Base-by-base conservation (phyloP, 2,888 invertebrate species). In the Tupiocoris notatus region DNA sequence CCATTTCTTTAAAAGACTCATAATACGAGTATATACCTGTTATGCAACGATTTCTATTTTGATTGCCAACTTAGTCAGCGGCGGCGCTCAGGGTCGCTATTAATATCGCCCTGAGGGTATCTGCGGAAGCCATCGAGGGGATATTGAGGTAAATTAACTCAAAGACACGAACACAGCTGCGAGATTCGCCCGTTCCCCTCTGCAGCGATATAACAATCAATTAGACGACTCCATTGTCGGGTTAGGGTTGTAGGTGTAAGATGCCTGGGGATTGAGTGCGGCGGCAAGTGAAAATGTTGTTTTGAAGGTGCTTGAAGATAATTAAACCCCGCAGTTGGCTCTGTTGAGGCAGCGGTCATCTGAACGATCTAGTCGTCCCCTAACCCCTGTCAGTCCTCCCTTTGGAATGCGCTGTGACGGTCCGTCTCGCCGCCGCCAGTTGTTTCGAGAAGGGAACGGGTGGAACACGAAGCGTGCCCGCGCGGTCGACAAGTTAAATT, bases 401-500 rank as follows among this genome's bases (percentile, higher is more conserved):
- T 12, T 12, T 12, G 39, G 12, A 39, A 39, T 12, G 39, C 12
- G 12, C 39, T 12, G 39, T 39, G 39, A 12, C 12, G 3, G 39
- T 39, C 39, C 39, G 39, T 39, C 39, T 39, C 39, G 12, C 39
- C 39, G 12, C 39, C 39, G 39, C 39, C 39, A 39, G 39, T 39
- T 39, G 39, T 39, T 39, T 3, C 39, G 39, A 39, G 39, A 39
- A 59, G 59, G 59, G 59, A 9, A 9, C 7, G 59, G 59, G 18
- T 23, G 22, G 18, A 24, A 61, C 57, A 20, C 22, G 67, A 18
- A 56, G 23, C 24, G 22, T 25, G 70, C 24, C 58, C 59, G 17
- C 24, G 17, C 63, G 73, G 73, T 61, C 73, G 73, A 73, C 73
- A 73, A 73, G 73, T 73, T 73, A 73, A 73, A 73, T 73, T 73